Percentiles rank a stretch among this genome's conserved stretches.
Conservation (phyloP, 1,140 invertebrate genomes). For the Spodoptera frugiperda region DNA sequence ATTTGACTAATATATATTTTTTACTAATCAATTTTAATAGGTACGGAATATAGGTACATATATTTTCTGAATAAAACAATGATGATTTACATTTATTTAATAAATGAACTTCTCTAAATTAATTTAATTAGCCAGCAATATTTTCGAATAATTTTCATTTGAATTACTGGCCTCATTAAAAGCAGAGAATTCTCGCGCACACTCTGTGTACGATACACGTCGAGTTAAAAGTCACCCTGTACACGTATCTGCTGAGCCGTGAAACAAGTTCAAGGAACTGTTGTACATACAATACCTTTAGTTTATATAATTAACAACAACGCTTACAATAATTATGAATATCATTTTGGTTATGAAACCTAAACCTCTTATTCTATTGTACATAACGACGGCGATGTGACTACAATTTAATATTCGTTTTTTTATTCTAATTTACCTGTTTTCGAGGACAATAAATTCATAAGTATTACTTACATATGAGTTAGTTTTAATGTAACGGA, state of each 20-base stretch:
- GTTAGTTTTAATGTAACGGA: constrained; percentile 26
- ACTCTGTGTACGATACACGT: too few species aligned
- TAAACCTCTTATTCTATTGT: constrained; percentile 61
- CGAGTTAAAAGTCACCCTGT: neutral
- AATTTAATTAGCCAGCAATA: too few species aligned
- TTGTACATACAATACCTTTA: constrained; percentile 67
- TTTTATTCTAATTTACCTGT: constrained; percentile 71
- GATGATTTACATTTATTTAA: too few species aligned
- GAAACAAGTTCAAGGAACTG: constrained; percentile 74
- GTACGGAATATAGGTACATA: too few species aligned
- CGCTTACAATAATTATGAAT: constrained; percentile 63
- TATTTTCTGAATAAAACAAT: too few species aligned
- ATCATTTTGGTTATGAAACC: constrained; percentile 55
- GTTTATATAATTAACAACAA: constrained; percentile 75
- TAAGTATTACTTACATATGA: constrained; percentile 41
- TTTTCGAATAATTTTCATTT: too few species aligned
- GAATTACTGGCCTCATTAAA: too few species aligned
- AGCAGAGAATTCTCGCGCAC: too few species aligned
- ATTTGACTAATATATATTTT: too few species aligned
- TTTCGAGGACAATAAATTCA: constrained; percentile 64
- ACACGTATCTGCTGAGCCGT: constrained; percentile 59
- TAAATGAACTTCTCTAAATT: too few species aligned
- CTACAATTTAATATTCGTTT: constrained; percentile 57
- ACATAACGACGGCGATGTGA: constrained; percentile 48
- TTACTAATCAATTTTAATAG: too few species aligned